Evolutionary conservation across 35 echinoderm and acorn worm species (phyloP), one percentile per base, ranked within the genome.

Genomic region (Diadema setosum): DNA sequence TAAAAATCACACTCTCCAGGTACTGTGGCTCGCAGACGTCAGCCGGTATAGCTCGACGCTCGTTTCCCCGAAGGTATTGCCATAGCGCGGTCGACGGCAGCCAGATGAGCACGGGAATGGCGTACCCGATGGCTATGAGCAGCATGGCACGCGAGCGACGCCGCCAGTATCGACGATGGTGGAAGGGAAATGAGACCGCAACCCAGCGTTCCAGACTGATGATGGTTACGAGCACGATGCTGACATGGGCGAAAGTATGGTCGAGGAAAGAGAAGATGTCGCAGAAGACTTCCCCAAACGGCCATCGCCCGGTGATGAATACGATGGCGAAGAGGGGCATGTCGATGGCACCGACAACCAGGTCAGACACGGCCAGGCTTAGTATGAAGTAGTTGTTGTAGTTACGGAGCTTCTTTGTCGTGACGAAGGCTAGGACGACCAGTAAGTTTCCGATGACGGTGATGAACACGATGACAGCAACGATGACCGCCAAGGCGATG

Each of bases 181-280:
- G 26, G 1, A 90, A 45, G 4, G 88, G 88, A 37, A 33, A 40
- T 16, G 59, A 34, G 42, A 90, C 36, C 18, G 88, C 88, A 0
- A 81, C 41, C 60, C 56, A 90, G 21, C 88, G 57, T 46, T 90
- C 88, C 25, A 90, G 45, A 46, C 88, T 83, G 81, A 90, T 90
- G 33, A 90, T 42, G 17, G 81, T 30, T 4, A 73, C 81, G 8
- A 83, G 45, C 9, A 90, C 15, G 17, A 64, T 44, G 2, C 69
- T 59, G 3, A n/a, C 39, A 39, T 90, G 80, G 16, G 78, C 14
- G 58, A 83, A 57, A 24, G 78, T 44, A 45, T 83, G 88, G 18
- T 45, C 45, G 16, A 74, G 23, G 59, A 65, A 90, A 1, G 25
- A 17, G 74, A 60, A 35, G 21, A 50, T 55, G 30, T 61, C 44